Evolutionary conservation across 2,888 invertebrate species (phyloP).

Genomic region (Magallana nippona): DNA sequence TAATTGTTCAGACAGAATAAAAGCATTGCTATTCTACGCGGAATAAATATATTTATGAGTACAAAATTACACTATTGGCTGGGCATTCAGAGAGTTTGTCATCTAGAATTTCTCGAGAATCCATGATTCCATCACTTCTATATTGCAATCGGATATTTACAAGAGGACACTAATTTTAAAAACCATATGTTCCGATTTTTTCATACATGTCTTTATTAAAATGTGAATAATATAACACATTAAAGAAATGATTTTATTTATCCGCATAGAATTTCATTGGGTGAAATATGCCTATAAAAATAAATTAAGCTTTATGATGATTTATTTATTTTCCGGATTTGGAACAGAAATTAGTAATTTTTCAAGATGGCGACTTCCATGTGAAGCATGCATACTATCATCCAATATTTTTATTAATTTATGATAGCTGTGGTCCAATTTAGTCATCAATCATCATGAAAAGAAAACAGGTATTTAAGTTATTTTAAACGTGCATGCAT

Average conservation of each 20-base stretch:
- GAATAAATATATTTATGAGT: not conserved
- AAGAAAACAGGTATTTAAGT: not conserved
- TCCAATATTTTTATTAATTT: too few relatives aligned
- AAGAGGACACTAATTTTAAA: not conserved
- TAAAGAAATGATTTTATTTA: too few relatives aligned
- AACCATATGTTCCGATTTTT: too few relatives aligned
- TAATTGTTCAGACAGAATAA: too few relatives aligned
- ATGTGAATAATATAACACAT: too few relatives aligned
- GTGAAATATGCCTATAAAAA: too few relatives aligned
- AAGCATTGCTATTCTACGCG: too few relatives aligned
- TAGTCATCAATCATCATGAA: not conserved
- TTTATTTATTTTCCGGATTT: not conserved
- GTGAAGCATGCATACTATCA: not conserved
- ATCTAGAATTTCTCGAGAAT: not conserved
- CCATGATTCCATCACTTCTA: not conserved
- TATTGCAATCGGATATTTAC: not conserved
- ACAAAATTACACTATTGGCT: slow-evolving; percentile 11
- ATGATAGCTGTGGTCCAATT: not conserved
- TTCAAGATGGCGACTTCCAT: slow-evolving; percentile 16
- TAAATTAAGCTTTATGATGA: not conserved
- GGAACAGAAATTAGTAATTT: not conserved
- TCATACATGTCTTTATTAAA: too few relatives aligned
- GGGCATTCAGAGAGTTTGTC: slow-evolving; percentile 18
- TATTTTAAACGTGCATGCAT: not conserved
- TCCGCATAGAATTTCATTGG: too few relatives aligned